A percentile compares a stretch with the other conserved stretches of the same genome.
Evolutionary conservation across 92 coral and sea anemone genomes (phyloP).

Genomic region (Parazoanthus swiftii): DNA sequence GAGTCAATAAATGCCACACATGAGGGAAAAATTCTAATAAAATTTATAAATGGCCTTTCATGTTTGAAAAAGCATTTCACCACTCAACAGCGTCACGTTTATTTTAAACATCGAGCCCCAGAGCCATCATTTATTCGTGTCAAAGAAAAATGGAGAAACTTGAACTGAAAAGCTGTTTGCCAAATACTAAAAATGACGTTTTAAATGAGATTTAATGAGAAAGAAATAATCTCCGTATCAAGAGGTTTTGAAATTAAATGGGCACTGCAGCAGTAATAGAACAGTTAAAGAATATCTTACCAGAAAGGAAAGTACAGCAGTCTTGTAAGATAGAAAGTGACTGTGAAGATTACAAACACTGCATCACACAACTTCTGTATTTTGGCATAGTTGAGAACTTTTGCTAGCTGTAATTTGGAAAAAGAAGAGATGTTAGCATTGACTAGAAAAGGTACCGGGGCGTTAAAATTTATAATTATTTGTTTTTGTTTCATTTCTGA

Average conservation of each 20-base stretch:
- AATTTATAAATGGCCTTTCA: too few species aligned
- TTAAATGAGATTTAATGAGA: background rate
- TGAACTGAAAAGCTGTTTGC: too few species aligned
- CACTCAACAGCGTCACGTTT: too few species aligned
- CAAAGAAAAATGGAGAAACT: too few species aligned
- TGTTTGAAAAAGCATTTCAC: too few species aligned
- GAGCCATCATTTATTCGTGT: too few species aligned
- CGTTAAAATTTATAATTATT: background rate
- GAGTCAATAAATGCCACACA: too few species aligned
- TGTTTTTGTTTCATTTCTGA: too few species aligned
- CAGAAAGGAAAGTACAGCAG: slow-evolving; percentile 49
- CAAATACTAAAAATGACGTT: too few species aligned
- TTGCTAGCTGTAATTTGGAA: slow-evolving; percentile 43
- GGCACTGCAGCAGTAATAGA: background rate
- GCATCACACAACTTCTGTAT: slow-evolving; percentile 50
- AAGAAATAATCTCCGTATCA: background rate
- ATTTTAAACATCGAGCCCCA: background rate
- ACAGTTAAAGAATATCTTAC: slow-evolving; percentile 22
- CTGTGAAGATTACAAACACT: slow-evolving; percentile 44
- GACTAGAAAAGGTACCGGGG: background rate
- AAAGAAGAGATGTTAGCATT: background rate
- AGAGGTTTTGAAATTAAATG: background rate
- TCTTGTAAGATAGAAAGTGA: slow-evolving; percentile 48
- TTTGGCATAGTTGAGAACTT: slow-evolving; percentile 60
- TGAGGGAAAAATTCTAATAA: too few species aligned